Evolutionary conservation across 2,888 invertebrate species (phyloP).

Genomic region (Erpobdella octoculata): DNA sequence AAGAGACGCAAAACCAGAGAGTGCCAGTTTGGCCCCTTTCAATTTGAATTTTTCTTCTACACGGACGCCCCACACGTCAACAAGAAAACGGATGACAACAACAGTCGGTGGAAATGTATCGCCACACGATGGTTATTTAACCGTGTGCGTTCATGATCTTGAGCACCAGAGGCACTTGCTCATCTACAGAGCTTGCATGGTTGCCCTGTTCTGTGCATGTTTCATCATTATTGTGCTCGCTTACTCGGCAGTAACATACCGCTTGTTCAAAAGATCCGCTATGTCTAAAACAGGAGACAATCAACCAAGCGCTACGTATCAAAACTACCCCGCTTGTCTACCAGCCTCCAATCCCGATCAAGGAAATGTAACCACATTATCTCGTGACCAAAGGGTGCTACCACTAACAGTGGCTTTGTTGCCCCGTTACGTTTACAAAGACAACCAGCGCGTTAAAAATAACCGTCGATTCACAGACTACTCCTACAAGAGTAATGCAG

Average conservation of each 20-base stretch:
- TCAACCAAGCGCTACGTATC: not conserved
- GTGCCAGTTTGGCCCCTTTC: not conserved
- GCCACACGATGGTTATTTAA: too few relatives aligned
- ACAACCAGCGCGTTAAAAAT: not conserved
- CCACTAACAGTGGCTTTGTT: not conserved
- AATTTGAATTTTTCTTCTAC: not conserved
- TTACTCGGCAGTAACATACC: not conserved
- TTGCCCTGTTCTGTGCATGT: not conserved
- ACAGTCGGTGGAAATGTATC: not conserved
- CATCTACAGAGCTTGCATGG: not conserved
- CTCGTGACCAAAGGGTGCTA: too few relatives aligned
- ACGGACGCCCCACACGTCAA: not conserved
- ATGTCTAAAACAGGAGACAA: not conserved
- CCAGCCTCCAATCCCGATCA: not conserved
- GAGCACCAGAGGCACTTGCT: not conserved
- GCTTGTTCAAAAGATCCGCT: conserved; percentile 1
- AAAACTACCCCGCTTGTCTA: too few relatives aligned
- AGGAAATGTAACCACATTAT: too few relatives aligned
- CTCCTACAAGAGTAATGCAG: too few relatives aligned
- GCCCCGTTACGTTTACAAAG: not conserved
- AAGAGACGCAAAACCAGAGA: not conserved
- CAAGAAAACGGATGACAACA: not conserved
- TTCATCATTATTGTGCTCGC: not conserved
- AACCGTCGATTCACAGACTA: not conserved
- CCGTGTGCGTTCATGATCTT: not conserved